Evolutionary conservation across 1,140 invertebrate genomes (phyloP).

Genomic region (Zaprionus kolodkinae): DNA sequence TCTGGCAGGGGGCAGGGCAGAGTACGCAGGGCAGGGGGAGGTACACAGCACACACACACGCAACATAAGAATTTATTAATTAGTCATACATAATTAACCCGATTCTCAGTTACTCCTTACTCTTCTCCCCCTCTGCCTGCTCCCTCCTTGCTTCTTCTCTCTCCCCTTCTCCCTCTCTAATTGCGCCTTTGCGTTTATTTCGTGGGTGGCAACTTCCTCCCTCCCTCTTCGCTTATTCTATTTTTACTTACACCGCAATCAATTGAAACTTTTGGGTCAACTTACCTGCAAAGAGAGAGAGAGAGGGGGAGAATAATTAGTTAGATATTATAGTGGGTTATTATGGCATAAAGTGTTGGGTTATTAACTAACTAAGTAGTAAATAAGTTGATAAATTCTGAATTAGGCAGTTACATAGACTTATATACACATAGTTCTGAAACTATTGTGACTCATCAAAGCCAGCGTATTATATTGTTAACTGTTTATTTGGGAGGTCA

Average conservation of each 20-base stretch:
- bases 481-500: slow-evolving; percentile 14
- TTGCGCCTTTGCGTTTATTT: slow-evolving; percentile 32
- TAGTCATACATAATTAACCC: slow-evolving; percentile 38
- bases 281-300: slow-evolving; percentile 56
- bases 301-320: slow-evolving; percentile 6
- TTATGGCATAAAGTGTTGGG: not conserved
- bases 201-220: slow-evolving; percentile 11
- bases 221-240: not conserved
- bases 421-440: slow-evolving; percentile 21
- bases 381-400: not conserved
- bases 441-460: slow-evolving; percentile 36
- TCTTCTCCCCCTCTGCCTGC: not conserved
- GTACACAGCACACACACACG: slow-evolving; percentile 9
- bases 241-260: slow-evolving; percentile 1
- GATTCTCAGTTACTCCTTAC: not conserved
- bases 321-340: slow-evolving; percentile 6
- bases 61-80: slow-evolving; percentile 36
- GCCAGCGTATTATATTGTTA: slow-evolving; percentile 51
- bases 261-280: slow-evolving; percentile 19
- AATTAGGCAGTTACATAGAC: not conserved
- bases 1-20: not conserved
- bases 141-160: not conserved
- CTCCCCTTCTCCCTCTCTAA: slow-evolving; percentile 9
- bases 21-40: not conserved
- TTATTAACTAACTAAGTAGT: slow-evolving; percentile 1